phyloP scores from a whole-genome alignment of 2,888 invertebrate genomes.

The Gryllus longicercus region DNA sequence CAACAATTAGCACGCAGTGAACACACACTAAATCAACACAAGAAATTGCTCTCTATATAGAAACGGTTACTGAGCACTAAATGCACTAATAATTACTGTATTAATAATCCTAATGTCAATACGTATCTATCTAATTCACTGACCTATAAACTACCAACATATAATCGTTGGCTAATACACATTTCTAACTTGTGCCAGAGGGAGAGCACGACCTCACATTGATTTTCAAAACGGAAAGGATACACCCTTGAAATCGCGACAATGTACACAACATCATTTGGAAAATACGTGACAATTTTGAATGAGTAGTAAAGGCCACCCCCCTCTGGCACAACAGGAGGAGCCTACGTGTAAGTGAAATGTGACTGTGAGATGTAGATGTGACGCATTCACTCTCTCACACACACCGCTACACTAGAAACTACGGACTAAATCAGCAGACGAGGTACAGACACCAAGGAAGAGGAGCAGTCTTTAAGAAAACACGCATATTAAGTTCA shows the following conservation, averaged over 20 bases:
- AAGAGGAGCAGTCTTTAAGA: constrained; percentile 28
- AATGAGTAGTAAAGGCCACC: neutral
- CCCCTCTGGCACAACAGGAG: neutral
- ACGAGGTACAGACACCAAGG: constrained; percentile 24
- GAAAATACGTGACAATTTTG: too few species aligned
- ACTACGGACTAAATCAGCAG: constrained; percentile 29
- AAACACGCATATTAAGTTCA: constrained; percentile 17
- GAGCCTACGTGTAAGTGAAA: neutral
- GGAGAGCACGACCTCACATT: neutral
- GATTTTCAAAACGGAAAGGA: neutral
- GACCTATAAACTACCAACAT: constrained; percentile 22
- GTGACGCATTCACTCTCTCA: neutral
- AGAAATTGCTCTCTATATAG: neutral
- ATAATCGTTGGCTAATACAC: constrained; percentile 21
- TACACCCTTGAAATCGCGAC: too few species aligned
- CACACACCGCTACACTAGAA: neutral
- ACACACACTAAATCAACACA: constrained; percentile 17
- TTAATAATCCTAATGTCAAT: constrained; percentile 21
- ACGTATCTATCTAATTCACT: constrained; percentile 24
- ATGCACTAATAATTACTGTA: constrained; percentile 35
- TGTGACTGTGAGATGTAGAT: constrained; percentile 11
- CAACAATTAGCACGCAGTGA: neutral
- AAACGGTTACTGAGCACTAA: constrained; percentile 28
- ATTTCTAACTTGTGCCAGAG: neutral
- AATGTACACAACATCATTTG: too few species aligned